Evolutionary conservation across 2,113 vertebrate genomes (phyloP).

Genomic region (Peucedramus taeniatus): DNA sequence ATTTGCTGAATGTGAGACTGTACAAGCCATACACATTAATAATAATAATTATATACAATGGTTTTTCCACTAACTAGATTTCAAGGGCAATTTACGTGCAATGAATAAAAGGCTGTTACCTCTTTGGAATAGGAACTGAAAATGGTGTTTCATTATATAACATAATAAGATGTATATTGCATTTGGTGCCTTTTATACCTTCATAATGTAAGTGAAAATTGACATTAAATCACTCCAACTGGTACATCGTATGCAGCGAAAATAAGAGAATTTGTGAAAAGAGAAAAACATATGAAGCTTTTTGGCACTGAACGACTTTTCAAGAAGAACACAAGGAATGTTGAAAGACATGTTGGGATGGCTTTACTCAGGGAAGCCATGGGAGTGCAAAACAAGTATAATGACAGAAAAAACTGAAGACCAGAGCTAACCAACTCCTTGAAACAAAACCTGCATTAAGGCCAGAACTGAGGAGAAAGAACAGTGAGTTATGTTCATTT

Average conservation of each 20-base stretch:
- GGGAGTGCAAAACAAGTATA: not conserved
- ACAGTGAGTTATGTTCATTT: not conserved
- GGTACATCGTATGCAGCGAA: not conserved
- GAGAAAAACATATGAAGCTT: not conserved
- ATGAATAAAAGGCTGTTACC: slow-evolving; percentile 6
- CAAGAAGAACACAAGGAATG: not conserved
- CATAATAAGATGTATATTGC: slow-evolving; percentile 10
- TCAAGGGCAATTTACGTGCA: slow-evolving; percentile 15
- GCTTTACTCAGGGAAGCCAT: not conserved
- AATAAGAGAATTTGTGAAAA: slow-evolving; percentile 7
- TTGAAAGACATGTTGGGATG: not conserved
- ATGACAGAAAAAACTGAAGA: not conserved
- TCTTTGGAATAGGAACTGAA: not conserved
- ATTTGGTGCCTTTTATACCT: slow-evolving; percentile 26
- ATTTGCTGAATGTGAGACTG: not conserved
- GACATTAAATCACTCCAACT: slow-evolving; percentile 31
- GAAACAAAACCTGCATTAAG: not conserved
- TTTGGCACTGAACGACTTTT: not conserved
- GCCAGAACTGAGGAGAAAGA: not conserved
- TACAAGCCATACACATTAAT: not conserved
- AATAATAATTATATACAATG: slow-evolving; percentile 1
- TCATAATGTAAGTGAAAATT: slow-evolving; percentile 27
- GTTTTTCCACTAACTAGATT: slow-evolving; percentile 21
- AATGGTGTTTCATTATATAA: not conserved
- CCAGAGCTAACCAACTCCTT: not conserved